Evolutionary conservation across 2,797 vertebrate genomes (phyloP).

Genomic region (Cyclura pinguis): DNA sequence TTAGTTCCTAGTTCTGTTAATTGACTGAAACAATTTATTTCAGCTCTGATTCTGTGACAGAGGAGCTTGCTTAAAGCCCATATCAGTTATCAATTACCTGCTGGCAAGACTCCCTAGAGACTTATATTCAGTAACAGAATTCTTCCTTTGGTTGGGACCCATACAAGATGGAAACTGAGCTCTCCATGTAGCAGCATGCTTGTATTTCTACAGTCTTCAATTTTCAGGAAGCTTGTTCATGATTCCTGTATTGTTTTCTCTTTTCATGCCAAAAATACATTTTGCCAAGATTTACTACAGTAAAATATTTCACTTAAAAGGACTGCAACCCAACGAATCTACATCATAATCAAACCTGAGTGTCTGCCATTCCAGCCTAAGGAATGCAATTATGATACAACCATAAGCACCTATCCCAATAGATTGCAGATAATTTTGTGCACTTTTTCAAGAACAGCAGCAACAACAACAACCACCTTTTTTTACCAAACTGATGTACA

Average conservation of each 20-base stretch:
- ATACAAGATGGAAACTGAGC: background rate
- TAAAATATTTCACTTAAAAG: background rate
- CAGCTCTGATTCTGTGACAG: no score
- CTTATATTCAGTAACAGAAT: background rate
- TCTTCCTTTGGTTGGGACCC: background rate
- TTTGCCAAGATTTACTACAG: background rate
- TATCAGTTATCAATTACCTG: background rate
- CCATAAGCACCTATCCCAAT: background rate
- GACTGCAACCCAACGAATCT: background rate
- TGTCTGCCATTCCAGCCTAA: no score
- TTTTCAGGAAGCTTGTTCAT: background rate
- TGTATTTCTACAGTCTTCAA: background rate
- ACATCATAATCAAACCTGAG: background rate
- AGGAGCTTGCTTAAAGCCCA: no score
- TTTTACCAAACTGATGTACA: background rate
- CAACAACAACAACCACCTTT: background rate
- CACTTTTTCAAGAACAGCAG: background rate
- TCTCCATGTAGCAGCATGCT: background rate
- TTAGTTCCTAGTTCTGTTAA: background rate
- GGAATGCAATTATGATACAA: background rate
- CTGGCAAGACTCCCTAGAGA: background rate
- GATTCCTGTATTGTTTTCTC: no score
- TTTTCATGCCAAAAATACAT: background rate
- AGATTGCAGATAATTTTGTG: background rate
- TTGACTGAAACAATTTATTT: background rate